Evolutionary conservation across 2,888 invertebrate genomes (phyloP), one percentile per base, ranked within the genome.

Genomic region (Muschampia staudingeri): DNA sequence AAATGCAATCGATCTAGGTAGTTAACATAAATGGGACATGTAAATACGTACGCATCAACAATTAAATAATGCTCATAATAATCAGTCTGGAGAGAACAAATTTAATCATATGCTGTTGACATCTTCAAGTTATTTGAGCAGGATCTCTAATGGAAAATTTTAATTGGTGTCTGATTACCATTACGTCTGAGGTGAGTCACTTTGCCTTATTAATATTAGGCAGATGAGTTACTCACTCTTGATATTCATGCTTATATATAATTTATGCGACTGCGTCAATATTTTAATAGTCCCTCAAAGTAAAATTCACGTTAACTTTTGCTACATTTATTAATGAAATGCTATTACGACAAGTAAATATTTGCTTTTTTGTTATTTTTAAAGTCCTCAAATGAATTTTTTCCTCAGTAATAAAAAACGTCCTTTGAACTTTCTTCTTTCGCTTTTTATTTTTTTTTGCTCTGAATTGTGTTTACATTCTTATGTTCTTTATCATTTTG

Each of bases 91-190:
- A 52, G 80, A 81, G 83, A 85, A 81, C 72, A 82, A 84, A 82
- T 81, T 73, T 85, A 84, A 84, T 81, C 79, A 71, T 71, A 82
- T 71, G 61, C 52, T 81, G 83, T 83, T 85, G 84, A 84, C 83
- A 81, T 85, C 84, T 81, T 71, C 76, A 48, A 44, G 81, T 52
- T 78, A 84, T 84, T 83, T 83, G 82, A 84, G 83, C 76, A 78
- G 30, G 80, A 79, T 70, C 65, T 83, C 82, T 84, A 85, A 87
- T 85, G 84, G 87, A 85, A 85, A 84, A 84, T 86, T 86, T 87
- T 87, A 87, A 87, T 87, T 86, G 87, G 87, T 85, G 81, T 87
- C 84, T 78, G 72, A 84, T 87, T 86, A 85, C 84, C 76, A 81
- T 78, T 78, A 79, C 75, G 78, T 85, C 76, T 73, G 78, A 69